Percentiles rank a stretch among this genome's conserved stretches.
Conservation (phyloP, 1,140 invertebrate genomes). For the Pachypsylla venusta region DNA sequence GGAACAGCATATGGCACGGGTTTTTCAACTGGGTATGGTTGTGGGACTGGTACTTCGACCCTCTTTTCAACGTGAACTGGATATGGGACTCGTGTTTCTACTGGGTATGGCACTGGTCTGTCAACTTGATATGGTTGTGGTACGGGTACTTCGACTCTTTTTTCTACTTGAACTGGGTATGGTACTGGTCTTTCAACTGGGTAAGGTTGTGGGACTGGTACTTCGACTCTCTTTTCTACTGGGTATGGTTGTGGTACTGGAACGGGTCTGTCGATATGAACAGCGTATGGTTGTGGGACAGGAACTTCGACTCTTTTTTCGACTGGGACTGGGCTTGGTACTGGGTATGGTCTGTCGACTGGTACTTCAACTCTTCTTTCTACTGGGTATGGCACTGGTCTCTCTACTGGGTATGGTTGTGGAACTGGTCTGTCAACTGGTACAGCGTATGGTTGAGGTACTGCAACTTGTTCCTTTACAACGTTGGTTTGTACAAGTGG, state of each 20-base stretch:
- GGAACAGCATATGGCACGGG: slow-evolving; percentile 32
- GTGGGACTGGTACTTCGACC: slow-evolving; percentile 42
- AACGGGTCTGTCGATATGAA: slow-evolving; percentile 46
- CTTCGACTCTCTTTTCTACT: slow-evolving; percentile 14
- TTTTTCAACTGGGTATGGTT: not conserved
- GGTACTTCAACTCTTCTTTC: slow-evolving; percentile 38
- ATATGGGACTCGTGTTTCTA: slow-evolving; percentile 49
- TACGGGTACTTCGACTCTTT: slow-evolving; percentile 26
- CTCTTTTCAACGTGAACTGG: slow-evolving; percentile 33
- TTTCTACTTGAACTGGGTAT: slow-evolving; percentile 21
- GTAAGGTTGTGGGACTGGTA: slow-evolving; percentile 20
- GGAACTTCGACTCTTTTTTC: slow-evolving; percentile 37
- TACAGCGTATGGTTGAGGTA: slow-evolving; percentile 30
- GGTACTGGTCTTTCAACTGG: slow-evolving; percentile 17
- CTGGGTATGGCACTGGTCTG: slow-evolving; percentile 29
- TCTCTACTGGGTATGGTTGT: slow-evolving; percentile 50
- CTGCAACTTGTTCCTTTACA: slow-evolving; percentile 1
- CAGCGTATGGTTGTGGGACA: slow-evolving; percentile 17
- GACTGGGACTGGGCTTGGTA: slow-evolving; percentile 47
- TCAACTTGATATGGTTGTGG: slow-evolving; percentile 29
- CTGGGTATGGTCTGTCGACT: slow-evolving; percentile 51
- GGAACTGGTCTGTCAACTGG: slow-evolving; percentile 40
- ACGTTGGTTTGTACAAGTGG: slow-evolving; percentile 5
- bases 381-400: slow-evolving; percentile 48
- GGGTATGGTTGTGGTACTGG: slow-evolving; percentile 44